Base-by-base conservation (phyloP, 2,113 vertebrate species). In the Pseudopodoces humilis region DNA sequence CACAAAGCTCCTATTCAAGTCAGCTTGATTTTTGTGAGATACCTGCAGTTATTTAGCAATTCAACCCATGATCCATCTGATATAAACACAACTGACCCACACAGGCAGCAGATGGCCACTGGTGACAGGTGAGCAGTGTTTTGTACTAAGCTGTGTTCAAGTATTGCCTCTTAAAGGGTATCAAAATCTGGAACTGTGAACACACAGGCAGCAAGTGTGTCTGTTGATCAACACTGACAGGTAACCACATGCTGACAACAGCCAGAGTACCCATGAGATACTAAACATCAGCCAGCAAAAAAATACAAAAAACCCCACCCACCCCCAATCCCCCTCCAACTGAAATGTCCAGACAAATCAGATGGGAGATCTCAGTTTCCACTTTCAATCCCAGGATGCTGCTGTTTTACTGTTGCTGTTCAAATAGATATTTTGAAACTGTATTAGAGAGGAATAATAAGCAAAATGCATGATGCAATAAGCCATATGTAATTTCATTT, bases 1-100 rank as follows among this genome's bases (percentile, higher is more conserved):
- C 69, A 94, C 78, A 94, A 83, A 88, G 88, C 50, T 85, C 70
- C 91, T 37, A 35, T 65, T 91, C 50, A 92, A 79, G 35, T 30
- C 67, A 83, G 65, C 25, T 27, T n/a, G 55, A 58, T 76, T 87
- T 82, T 35, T 50, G 39, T 43, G 63, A 33, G 75, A 90, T 94
- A 84, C 23, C 20, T 35, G 37, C 62, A 49, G 46, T 87, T 75
- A 56, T 35, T 91, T 31, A 81, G 77, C 78, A 85, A 72, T 85
- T 89, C 83, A 85, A 59, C 16, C 58, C 80, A 33, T 6, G 49
- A 88, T 30, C 65, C 55, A 62, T 47, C 81, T 58, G 63, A 65
- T 35, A 83, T 1, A 46, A 96, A 87, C 70, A 87, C 71, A 60
- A 35, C 0, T 64, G 63, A 79, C 47, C 78, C 55, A 11, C 43